These are phyloP conservation scores for Circaetus gallicus DNA, from an alignment of 2,113 vertebrate species.

Conservation along the genomic window DNA sequence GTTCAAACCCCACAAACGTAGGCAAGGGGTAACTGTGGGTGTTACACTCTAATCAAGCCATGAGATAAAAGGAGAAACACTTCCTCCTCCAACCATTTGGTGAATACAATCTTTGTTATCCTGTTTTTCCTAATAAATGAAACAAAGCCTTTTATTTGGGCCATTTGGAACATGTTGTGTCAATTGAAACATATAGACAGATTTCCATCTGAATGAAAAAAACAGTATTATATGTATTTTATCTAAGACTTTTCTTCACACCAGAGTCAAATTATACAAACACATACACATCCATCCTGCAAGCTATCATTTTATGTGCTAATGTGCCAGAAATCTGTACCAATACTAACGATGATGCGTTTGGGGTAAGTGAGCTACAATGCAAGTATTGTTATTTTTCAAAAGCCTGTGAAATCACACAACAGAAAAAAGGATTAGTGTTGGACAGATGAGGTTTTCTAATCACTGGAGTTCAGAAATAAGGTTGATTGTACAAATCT, in stretches of 20 bases:
- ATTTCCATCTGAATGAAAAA: not conserved
- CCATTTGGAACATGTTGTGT: not conserved
- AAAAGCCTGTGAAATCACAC: not conserved
- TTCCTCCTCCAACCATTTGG: not conserved
- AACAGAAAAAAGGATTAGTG: not conserved
- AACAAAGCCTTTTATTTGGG: not conserved
- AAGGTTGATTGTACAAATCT: not conserved
- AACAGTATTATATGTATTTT: not conserved
- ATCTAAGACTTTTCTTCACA: not conserved
- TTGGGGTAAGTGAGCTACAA: not conserved
- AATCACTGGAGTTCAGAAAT: not conserved
- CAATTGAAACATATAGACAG: not conserved
- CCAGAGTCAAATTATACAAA: not conserved
- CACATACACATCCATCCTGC: not conserved
- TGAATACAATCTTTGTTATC: not conserved
- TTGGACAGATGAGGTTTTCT: not conserved
- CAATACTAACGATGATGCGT: not conserved
- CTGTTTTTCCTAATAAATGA: not conserved
- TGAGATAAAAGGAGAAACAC: not conserved
- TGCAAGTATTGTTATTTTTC: not conserved
- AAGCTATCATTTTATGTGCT: not conserved
- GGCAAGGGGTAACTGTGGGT: not conserved
- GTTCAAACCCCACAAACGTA: not conserved
- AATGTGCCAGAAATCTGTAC: not conserved
- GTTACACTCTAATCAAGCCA: not conserved